Percentiles rank a stretch among this genome's conserved stretches.
These are phyloP conservation scores for Stratiomys singularior DNA, from an alignment of 2,888 invertebrate species.

Conservation along the genomic window DNA sequence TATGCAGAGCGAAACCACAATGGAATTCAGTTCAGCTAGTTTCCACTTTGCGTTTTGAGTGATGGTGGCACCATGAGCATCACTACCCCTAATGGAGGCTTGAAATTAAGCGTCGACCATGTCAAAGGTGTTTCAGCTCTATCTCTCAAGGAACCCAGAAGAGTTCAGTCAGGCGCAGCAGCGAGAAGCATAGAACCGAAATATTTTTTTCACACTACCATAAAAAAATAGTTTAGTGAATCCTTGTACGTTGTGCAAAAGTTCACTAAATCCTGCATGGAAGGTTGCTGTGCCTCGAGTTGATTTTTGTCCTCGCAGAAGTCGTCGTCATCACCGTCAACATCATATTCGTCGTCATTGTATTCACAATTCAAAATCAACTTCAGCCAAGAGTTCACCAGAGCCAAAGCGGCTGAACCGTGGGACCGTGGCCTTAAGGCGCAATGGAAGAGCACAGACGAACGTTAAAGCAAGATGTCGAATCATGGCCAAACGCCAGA, in stretches of 20 bases:
- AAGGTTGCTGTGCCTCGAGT: not conserved
- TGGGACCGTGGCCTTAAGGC: constrained; percentile 28
- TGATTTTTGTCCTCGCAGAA: not conserved
- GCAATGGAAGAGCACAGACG: not conserved
- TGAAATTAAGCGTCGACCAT: too few relatives aligned
- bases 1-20: too few relatives aligned
- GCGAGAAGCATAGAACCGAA: not conserved
- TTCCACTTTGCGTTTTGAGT: too few relatives aligned
- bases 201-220: not conserved
- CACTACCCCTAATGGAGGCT: too few relatives aligned
- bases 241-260: not conserved
- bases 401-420: not conserved
- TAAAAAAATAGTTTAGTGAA: not conserved
- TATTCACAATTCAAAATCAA: too few relatives aligned
- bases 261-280: not conserved
- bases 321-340: not conserved
- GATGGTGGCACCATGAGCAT: too few relatives aligned
- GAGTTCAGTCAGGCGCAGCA: constrained; percentile 30
- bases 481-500: constrained; percentile 31
- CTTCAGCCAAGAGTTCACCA: constrained; percentile 17
- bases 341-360: too few relatives aligned
- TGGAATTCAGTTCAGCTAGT: too few relatives aligned
- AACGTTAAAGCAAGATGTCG: not conserved
- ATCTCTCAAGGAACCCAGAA: not conserved
- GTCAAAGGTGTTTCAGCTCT: too few relatives aligned